phyloP scores from a whole-genome alignment of 2,797 vertebrate species.

The Nothura maculosa region DNA sequence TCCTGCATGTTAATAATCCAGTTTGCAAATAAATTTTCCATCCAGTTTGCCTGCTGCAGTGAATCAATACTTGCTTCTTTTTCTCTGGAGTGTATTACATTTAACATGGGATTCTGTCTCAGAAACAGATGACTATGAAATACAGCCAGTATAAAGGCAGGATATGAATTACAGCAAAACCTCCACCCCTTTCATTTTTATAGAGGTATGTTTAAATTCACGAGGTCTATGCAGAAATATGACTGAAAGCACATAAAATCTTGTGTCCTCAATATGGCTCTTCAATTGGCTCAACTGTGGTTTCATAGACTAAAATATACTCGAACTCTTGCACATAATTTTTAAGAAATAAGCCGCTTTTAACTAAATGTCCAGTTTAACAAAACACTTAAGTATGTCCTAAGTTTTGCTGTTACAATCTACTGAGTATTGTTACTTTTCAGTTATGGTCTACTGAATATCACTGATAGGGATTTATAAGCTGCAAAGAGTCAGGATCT shows the following conservation, averaged over 20 bases:
- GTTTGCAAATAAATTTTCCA: conserved; percentile 64
- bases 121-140: conserved; percentile 23
- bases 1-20: conserved; percentile 40
- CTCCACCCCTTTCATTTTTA: neutral
- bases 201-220: neutral
- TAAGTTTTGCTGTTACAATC: neutral
- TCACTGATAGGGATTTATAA: conserved; percentile 4
- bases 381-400: neutral
- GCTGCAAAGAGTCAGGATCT: neutral
- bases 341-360: neutral
- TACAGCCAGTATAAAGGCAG: neutral
- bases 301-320: neutral
- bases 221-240: neutral
- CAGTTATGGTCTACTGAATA: conserved; percentile 3
- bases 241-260: neutral
- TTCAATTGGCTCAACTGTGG: neutral
- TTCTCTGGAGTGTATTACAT: conserved; percentile 39
- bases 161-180: neutral
- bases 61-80: conserved; percentile 31
- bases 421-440: neutral
- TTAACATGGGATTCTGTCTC: neutral
- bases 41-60: conserved; percentile 28
- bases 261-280: neutral
- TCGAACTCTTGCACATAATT: neutral
- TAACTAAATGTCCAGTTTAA: neutral